These are phyloP conservation scores for Euzetes globulus DNA, from an alignment of 2,888 invertebrate genomes.

Conservation along the genomic window DNA sequence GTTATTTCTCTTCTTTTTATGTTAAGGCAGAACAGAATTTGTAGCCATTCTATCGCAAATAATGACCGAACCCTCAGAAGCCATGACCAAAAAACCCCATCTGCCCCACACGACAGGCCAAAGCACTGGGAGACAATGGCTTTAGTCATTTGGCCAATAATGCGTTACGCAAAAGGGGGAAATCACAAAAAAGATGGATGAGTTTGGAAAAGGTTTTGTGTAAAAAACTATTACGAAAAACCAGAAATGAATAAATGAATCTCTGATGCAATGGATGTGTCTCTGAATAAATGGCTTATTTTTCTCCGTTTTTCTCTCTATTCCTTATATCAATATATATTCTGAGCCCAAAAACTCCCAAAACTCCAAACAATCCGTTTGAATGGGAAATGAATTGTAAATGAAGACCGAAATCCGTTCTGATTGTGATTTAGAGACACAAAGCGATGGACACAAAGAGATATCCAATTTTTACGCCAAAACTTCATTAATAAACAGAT, in stretches of 20 bases:
- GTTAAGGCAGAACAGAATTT: neutral
- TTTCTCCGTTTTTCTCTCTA: neutral
- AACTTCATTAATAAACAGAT: constrained; percentile 18
- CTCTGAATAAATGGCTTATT: constrained; percentile 17
- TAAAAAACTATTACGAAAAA: constrained; percentile 3
- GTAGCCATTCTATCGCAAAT: constrained; percentile 15
- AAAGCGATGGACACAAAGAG: constrained; percentile 21
- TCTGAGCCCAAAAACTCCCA: neutral
- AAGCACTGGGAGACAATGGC: constrained; percentile 7
- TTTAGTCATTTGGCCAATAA: constrained; percentile 28
- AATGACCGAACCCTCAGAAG: constrained; percentile 11
- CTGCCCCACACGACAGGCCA: neutral
- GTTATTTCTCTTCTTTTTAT: neutral
- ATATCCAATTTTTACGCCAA: constrained; percentile 18
- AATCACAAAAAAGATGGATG: constrained; percentile 13
- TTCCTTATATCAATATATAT: neutral
- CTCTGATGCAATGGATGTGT: constrained; percentile 16
- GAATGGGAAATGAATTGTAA: constrained; percentile 26
- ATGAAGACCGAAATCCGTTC: constrained; percentile 2
- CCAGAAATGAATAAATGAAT: constrained; percentile 29
- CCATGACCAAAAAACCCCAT: constrained; percentile 23
- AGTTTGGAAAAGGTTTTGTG: constrained; percentile 12
- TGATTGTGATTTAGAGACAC: constrained; percentile 20
- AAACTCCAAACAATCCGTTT: constrained; percentile 26
- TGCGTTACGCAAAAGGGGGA: constrained; percentile 27